These are phyloP conservation scores for Exocentrus adspersus DNA, from an alignment of 2,888 invertebrate genomes.

Conservation along the genomic window DNA sequence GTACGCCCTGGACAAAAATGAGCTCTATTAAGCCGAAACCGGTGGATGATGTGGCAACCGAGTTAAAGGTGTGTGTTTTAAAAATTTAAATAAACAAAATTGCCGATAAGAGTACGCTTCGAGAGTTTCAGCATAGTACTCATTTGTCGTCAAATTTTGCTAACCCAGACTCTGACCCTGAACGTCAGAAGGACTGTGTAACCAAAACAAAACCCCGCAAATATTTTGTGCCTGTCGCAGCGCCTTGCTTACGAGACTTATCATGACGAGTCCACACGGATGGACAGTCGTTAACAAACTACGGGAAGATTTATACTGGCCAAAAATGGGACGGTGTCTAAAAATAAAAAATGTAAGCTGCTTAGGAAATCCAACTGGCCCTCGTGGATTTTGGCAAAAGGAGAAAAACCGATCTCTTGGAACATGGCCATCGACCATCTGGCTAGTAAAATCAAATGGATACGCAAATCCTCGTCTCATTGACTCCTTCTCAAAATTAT, in stretches of 20 bases:
- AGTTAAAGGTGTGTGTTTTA: not conserved
- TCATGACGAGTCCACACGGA: constrained; percentile 34
- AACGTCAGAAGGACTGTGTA: constrained; percentile 15
- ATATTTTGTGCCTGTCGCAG: constrained; percentile 37
- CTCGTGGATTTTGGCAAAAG: constrained; percentile 36
- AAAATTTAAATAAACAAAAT: constrained; percentile 17
- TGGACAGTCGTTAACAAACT: constrained; percentile 35
- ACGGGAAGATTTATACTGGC: constrained; percentile 38
- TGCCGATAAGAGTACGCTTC: constrained; percentile 4
- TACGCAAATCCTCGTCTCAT: constrained; percentile 41
- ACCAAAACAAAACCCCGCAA: constrained; percentile 26
- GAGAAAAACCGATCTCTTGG: constrained; percentile 38
- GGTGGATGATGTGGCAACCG: not conserved
- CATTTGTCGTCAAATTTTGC: constrained; percentile 26
- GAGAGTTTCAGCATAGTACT: constrained; percentile 25
- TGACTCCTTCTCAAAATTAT: constrained; percentile 42
- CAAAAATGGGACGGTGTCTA: constrained; percentile 35
- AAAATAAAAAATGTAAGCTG: constrained; percentile 33
- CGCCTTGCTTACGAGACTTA: constrained; percentile 25
- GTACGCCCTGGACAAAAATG: constrained; percentile 14
- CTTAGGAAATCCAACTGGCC: constrained; percentile 43
- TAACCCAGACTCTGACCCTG: constrained; percentile 16
- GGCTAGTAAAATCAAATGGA: constrained; percentile 36
- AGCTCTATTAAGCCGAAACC: constrained; percentile 17
- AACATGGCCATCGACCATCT: constrained; percentile 43